phyloP scores from a whole-genome alignment of 2,113 vertebrate species.

The Candoia aspera region DNA sequence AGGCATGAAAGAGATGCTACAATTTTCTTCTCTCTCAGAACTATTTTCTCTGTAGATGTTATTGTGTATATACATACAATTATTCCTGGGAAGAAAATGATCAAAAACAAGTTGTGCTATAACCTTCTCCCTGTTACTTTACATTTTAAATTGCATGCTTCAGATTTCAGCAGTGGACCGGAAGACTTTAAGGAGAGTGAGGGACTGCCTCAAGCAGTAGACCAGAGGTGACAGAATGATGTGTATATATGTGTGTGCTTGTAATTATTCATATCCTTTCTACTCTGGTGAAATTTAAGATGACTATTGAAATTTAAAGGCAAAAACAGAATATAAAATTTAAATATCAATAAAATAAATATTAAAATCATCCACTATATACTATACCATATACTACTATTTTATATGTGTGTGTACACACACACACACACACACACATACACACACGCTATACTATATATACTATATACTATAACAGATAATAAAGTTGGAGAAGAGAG shows the following conservation, averaged over 20 bases:
- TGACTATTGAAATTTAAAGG: not conserved
- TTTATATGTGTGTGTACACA: too few relatives aligned
- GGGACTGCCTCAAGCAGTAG: not conserved
- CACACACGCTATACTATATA: too few relatives aligned
- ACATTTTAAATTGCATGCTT: not conserved
- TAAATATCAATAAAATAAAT: not conserved
- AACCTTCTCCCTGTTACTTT: not conserved
- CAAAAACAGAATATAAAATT: not conserved
- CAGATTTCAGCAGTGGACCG: not conserved
- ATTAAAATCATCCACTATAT: not conserved
- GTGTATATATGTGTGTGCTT: not conserved
- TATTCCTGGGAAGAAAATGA: not conserved
- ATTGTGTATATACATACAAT: not conserved
- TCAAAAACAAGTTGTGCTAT: not conserved
- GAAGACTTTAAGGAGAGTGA: not conserved
- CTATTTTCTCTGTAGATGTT: not conserved
- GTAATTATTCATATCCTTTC: not conserved
- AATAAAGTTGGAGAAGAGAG: not conserved
- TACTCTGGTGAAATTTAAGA: not conserved
- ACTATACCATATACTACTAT: too few relatives aligned
- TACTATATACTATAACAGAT: too few relatives aligned
- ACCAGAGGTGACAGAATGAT: not conserved
- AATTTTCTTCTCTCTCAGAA: not conserved
- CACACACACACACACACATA: too few relatives aligned
- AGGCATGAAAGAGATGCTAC: not conserved